A percentile compares a stretch with the other conserved stretches of the same genome.
Conservation (phyloP, 1,140 invertebrate genomes). For the Hypothenemus hampei region DNA sequence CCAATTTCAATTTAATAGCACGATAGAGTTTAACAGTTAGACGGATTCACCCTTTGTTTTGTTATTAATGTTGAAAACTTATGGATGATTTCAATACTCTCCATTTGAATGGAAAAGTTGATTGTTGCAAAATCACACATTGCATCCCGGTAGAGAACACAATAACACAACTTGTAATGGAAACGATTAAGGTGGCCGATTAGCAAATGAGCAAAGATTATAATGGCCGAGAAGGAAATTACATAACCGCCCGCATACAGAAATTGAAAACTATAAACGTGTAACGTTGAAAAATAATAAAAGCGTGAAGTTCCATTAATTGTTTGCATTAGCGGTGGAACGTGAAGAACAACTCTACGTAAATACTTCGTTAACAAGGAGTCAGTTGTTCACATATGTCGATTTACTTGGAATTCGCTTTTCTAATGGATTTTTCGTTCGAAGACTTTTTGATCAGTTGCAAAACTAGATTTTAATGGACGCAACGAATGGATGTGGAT, state of each 20-base stretch:
- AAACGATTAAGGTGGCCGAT: not conserved
- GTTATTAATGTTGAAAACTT: too few species aligned
- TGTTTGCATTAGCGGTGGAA: not conserved
- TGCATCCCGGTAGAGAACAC: too few species aligned
- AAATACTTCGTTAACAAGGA: not conserved
- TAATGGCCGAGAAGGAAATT: constrained; percentile 3
- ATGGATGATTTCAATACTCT: too few species aligned
- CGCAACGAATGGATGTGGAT: too few species aligned
- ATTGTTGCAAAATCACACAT: too few species aligned
- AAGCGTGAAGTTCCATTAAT: constrained; percentile 12
- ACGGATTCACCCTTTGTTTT: too few species aligned
- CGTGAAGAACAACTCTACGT: not conserved
- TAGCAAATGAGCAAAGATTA: not conserved
- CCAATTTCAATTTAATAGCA: too few species aligned
- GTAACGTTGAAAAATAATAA: constrained; percentile 5
- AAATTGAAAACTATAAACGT: constrained; percentile 1
- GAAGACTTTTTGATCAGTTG: too few species aligned
- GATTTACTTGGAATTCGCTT: not conserved
- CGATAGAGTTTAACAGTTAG: too few species aligned
- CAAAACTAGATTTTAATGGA: too few species aligned
- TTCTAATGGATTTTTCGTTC: not conserved
- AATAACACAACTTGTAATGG: too few species aligned
- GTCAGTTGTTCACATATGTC: not conserved
- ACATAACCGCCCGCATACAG: constrained; percentile 5
- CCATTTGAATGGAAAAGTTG: too few species aligned